Conservation (phyloP, 2,888 invertebrate species). For the Phalera bucephala region DNA sequence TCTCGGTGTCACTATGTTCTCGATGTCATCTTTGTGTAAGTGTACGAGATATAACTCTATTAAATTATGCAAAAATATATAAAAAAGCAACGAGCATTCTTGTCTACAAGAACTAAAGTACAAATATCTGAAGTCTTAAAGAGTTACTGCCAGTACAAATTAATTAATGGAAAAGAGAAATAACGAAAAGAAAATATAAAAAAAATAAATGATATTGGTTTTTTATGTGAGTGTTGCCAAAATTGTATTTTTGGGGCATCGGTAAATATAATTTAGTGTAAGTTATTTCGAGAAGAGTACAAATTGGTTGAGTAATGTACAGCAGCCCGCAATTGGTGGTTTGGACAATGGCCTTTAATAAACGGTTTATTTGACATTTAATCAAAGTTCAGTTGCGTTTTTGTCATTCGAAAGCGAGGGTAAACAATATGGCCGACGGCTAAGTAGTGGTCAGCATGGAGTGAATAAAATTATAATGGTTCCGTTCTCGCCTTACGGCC, state of each 20-base stretch:
- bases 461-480: slow-evolving; percentile 30
- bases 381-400: slow-evolving; percentile 32
- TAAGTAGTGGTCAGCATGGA: slow-evolving; percentile 48
- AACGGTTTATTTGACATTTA: slow-evolving; percentile 24
- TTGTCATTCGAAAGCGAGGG: slow-evolving; percentile 48
- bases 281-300: slow-evolving; percentile 66
- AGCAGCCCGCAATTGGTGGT: slow-evolving; percentile 45
- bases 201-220: slow-evolving; percentile 50
- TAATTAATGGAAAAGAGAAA: slow-evolving; percentile 54
- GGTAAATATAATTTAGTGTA: slow-evolving; percentile 68
- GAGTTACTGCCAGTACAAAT: slow-evolving; percentile 80
- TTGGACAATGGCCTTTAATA: slow-evolving; percentile 16
- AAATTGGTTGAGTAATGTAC: slow-evolving; percentile 47
- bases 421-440: slow-evolving; percentile 53
- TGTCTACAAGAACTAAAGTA: slow-evolving; percentile 73
- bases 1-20: slow-evolving; percentile 70
- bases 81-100: slow-evolving; percentile 71
- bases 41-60: slow-evolving; percentile 43
- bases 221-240: slow-evolving; percentile 78
- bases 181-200: slow-evolving; percentile 6
- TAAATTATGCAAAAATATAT: slow-evolving; percentile 36
- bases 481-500: too few species aligned
- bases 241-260: slow-evolving; percentile 72
- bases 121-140: slow-evolving; percentile 79
- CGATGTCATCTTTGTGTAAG: slow-evolving; percentile 69